Evolutionary conservation across 2,113 vertebrate genomes (phyloP).

Genomic region (Mesocricetus auratus): DNA sequence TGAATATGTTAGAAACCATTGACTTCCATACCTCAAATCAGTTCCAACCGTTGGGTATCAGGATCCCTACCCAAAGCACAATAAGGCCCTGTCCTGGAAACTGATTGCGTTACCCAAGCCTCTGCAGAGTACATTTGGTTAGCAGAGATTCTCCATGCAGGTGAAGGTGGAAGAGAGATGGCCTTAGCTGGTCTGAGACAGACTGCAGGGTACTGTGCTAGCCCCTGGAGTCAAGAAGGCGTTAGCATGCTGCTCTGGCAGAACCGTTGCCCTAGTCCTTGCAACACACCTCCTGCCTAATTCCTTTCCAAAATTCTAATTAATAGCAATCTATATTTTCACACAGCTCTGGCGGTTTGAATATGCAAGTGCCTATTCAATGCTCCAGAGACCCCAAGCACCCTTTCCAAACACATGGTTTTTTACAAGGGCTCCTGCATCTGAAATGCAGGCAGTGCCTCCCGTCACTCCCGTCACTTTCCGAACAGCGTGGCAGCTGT

Average conservation of each 20-base stretch:
- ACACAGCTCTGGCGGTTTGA: conserved; percentile 85
- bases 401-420: conserved; percentile 83
- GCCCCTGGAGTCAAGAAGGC: neutral
- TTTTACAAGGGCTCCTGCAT: conserved; percentile 81
- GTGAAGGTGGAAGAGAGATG: neutral
- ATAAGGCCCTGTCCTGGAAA: neutral
- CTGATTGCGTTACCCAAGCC: neutral
- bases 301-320: conserved; percentile 84
- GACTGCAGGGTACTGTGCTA: neutral
- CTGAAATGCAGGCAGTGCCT: conserved; percentile 83
- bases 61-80: neutral
- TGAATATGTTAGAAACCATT: neutral
- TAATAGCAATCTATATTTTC: conserved; percentile 86
- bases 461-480: conserved; percentile 63
- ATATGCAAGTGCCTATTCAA: conserved; percentile 86
- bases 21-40: neutral
- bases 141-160: neutral
- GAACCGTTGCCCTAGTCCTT: conserved; percentile 60
- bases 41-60: neutral
- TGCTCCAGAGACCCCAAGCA: conserved; percentile 83
- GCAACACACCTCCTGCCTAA: conserved; percentile 41
- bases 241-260: conserved; percentile 55
- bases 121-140: neutral
- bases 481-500: conserved; percentile 84
- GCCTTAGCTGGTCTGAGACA: neutral